Percentiles rank a stretch among this genome's conserved stretches.
phyloP scores from a whole-genome alignment of 1,140 invertebrate species.

The Aphelenchoides besseyi region DNA sequence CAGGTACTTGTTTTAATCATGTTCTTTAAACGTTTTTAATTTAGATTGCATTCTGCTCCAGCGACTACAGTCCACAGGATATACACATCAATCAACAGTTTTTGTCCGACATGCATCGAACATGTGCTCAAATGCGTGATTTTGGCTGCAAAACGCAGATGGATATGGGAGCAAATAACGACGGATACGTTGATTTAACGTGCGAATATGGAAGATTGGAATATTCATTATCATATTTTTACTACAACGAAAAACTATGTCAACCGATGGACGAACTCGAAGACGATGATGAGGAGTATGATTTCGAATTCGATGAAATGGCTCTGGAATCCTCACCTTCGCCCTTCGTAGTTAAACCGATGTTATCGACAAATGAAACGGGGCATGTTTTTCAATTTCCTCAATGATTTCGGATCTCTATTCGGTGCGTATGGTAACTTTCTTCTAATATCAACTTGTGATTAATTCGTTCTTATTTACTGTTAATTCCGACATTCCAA shows the following conservation, averaged over 20 bases:
- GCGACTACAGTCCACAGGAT: slow-evolving; percentile 15
- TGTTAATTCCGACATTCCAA: no score
- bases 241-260: slow-evolving; percentile 50
- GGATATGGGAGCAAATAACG: slow-evolving; percentile 19
- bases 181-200: slow-evolving; percentile 45
- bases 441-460: no score
- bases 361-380: background rate
- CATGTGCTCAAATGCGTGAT: slow-evolving; percentile 12
- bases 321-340: background rate
- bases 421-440: background rate
- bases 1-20: slow-evolving; percentile 30
- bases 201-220: slow-evolving; percentile 41
- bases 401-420: background rate
- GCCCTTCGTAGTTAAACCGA: background rate
- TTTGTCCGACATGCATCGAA: slow-evolving; percentile 29
- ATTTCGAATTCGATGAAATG: slow-evolving; percentile 8
- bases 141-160: slow-evolving; percentile 28
- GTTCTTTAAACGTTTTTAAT: background rate
- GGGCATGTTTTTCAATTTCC: background rate
- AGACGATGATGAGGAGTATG: background rate
- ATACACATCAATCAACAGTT: background rate
- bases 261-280: slow-evolving; percentile 25
- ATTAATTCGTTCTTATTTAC: background rate
- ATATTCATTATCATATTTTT: slow-evolving; percentile 53
- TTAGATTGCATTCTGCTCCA: slow-evolving; percentile 35